These are phyloP conservation scores for Zosterops borbonicus DNA, from an alignment of 2,113 vertebrate genomes.

Conservation along the genomic window DNA sequence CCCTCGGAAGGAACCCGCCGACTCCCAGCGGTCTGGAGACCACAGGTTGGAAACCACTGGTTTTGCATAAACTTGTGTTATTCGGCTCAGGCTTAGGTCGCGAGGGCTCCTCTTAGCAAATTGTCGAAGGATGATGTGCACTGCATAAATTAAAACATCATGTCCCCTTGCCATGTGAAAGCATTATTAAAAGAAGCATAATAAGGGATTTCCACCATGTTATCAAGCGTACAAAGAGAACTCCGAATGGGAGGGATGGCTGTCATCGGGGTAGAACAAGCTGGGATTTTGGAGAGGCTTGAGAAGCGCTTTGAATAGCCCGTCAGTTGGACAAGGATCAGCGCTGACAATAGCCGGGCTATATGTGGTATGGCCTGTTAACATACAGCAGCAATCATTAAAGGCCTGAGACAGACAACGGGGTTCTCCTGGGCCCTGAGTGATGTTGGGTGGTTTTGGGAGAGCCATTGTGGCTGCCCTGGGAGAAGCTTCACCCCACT, in stretches of 20 bases:
- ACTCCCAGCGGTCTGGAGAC: conserved; percentile 44
- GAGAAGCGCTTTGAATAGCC: conserved; percentile 57
- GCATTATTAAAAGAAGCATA: conserved; percentile 60
- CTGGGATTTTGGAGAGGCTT: conserved; percentile 54
- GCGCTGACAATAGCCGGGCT: conserved; percentile 44
- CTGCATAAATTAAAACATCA: conserved; percentile 62
- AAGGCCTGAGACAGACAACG: not conserved
- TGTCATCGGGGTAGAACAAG: conserved; percentile 39
- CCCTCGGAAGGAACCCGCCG: not conserved
- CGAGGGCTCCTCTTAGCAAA: conserved; percentile 30
- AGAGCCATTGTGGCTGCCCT: not conserved
- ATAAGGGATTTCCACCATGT: conserved; percentile 67
- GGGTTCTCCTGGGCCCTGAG: not conserved
- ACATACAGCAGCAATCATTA: not conserved
- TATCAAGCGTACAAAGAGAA: conserved; percentile 60
- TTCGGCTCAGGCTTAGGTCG: not conserved
- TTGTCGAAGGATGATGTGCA: conserved; percentile 15
- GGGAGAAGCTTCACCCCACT: accelerated
- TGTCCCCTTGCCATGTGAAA: conserved; percentile 48
- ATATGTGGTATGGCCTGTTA: conserved; percentile 48
- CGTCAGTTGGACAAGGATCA: conserved; percentile 54
- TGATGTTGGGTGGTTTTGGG: not conserved
- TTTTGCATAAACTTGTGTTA: conserved; percentile 54
- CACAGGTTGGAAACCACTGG: conserved; percentile 55
- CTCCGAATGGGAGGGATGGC: conserved; percentile 49